Base-by-base conservation (phyloP, 1,140 invertebrate genomes). In the Vanessa tameamea region DNA sequence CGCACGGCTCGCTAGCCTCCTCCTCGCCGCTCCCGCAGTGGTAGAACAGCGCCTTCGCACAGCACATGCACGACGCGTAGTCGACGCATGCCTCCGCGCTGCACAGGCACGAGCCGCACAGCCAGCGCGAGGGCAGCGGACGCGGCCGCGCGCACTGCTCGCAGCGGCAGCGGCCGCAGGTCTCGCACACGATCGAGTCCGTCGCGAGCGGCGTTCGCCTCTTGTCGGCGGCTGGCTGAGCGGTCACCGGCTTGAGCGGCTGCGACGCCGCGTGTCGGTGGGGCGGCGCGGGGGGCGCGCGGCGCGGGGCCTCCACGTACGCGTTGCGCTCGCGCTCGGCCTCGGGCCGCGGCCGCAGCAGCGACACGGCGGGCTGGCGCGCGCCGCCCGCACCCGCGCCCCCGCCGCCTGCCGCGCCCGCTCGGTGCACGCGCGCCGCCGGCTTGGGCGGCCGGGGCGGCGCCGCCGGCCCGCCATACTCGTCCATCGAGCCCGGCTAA, bases 1-100 rank as follows among this genome's bases (percentile, higher is more conserved):
- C 64, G 97, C 92, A 98, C 95, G 90, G 97, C 97, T 77, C 95
- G 73, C 95, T 94, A 81, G 96, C 96, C 76, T 94, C 93, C 78
- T 95, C 95, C 76, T 94, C 94, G 82, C 95, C 95, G 84, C 96
- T 95, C 74, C 95, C 95, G 92, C 97, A 98, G 88, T 99, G 98
- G 92, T 99, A 99, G 90, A 98, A 98, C 47, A 98, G 87, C 55
- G 96, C 97, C 88, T 98, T 98, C 78, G 98, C 97, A 91, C 97
- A 98, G 93, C 98, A 99, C 92, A 99, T 94, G 88, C 98, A 99
- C 72, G 97, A 97, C 65, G 96, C 96, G 88, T 97, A 97, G 92
- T 98, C 97, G 75, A 99, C 95, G 78, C 95, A 94, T 72, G 96
- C 95, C 87, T 98, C 96, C 63, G 97, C 96, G 81, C 97, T 98